Conservation (phyloP, 2,888 invertebrate species). For the Brachylomia viminalis region DNA sequence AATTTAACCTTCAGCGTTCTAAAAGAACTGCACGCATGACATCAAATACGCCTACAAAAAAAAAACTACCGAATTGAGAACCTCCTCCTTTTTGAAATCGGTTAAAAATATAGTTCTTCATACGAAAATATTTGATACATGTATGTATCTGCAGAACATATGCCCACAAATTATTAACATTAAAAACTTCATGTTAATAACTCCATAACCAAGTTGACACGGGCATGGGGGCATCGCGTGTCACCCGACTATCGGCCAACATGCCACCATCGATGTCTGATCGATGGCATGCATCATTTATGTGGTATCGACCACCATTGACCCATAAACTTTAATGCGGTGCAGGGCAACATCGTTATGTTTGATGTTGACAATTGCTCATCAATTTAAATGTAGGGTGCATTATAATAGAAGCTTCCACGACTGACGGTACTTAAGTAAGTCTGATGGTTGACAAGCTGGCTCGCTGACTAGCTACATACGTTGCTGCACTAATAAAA, state of each 20-base stretch:
- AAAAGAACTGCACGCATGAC: background rate
- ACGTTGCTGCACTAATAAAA: no score
- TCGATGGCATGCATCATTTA: conserved; percentile 67
- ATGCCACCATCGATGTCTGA: conserved; percentile 43
- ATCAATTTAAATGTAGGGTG: no score
- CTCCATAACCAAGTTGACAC: conserved; percentile 45
- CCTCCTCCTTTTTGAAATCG: no score
- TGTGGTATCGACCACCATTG: conserved; percentile 60
- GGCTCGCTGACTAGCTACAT: no score
- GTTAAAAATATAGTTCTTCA: background rate
- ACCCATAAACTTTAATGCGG: conserved; percentile 51
- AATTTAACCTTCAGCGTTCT: background rate
- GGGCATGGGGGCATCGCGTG: conserved; percentile 56
- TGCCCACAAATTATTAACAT: background rate
- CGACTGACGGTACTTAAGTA: no score
- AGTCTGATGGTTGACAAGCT: no score
- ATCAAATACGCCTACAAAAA: background rate
- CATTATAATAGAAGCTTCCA: no score
- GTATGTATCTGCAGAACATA: background rate
- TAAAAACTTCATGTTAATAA: conserved; percentile 15
- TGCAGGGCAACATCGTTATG: conserved; percentile 13
- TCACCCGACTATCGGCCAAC: conserved; percentile 36
- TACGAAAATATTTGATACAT: background rate
- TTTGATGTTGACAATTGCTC: background rate
- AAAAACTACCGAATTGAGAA: no score